These are phyloP conservation scores for Neoascia interrupta DNA, from an alignment of 2,888 invertebrate species.

Conservation along the genomic window DNA sequence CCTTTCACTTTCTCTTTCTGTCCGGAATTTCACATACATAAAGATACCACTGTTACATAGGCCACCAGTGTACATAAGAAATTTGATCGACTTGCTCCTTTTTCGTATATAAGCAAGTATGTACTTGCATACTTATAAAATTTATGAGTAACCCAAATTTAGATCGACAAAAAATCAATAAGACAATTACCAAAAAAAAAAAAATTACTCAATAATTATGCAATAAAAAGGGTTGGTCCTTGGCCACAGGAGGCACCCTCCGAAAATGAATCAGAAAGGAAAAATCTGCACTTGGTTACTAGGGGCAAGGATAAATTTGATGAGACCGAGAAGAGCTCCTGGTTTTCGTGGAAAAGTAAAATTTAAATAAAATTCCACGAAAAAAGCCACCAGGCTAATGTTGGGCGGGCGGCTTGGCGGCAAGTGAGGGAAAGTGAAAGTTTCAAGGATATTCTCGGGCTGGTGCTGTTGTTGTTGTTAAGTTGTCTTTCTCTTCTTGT, in stretches of 20 bases:
- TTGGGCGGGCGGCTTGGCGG: neutral
- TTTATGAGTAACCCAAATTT: constrained; percentile 50
- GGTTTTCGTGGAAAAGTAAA: constrained; percentile 21
- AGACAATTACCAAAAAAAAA: constrained; percentile 18
- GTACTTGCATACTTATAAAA: neutral
- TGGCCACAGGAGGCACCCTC: neutral
- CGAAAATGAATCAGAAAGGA: neutral
- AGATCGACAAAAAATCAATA: constrained; percentile 51
- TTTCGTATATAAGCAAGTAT: neutral
- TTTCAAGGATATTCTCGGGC: constrained; percentile 67
- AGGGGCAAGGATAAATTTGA: constrained; percentile 15
- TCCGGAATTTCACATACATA: neutral
- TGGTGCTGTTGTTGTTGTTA: constrained; percentile 28
- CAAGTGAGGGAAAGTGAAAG: constrained; percentile 57
- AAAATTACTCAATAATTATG: constrained; percentile 40
- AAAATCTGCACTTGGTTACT: constrained; percentile 29
- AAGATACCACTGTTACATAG: neutral
- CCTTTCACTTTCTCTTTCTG: constrained; percentile 27
- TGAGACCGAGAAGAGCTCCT: too few species aligned
- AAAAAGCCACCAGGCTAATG: constrained; percentile 42
- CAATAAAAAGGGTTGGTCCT: constrained; percentile 29
- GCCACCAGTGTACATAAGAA: neutral
- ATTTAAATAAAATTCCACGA: constrained; percentile 53
- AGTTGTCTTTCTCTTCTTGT: constrained; percentile 4
- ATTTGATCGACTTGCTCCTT: constrained; percentile 49